Base-by-base conservation (phyloP, 2,888 invertebrate species). In the Leuctra nigra region DNA sequence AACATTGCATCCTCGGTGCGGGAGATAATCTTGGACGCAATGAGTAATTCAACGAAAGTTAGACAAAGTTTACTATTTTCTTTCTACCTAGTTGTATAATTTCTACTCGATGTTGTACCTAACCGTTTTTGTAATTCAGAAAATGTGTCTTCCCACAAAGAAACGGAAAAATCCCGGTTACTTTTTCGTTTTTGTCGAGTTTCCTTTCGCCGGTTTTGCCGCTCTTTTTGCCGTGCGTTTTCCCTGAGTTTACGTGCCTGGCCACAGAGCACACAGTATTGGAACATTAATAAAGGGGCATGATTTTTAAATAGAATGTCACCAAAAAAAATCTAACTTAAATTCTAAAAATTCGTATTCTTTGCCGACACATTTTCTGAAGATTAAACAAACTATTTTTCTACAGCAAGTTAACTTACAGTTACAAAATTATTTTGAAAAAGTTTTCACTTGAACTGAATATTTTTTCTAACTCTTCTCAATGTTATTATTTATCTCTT, bases 101-200 rank as follows among this genome's bases (percentile, higher is more conserved):
- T n/a, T n/a, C n/a, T n/a, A n/a, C n/a, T 29, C 29, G 11, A 29
- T 29, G 29, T 29, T 29, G 29, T 7, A 7, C 6, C 7, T 29
- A 29, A 29, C 29, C 11, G 25, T 18, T 44, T 14, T 38, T 53
- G 48, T 55, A 63, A 74, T 81, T 86, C 87, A 86, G 87, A 87
- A 87, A 87, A 87, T 87, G 86, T 87, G 87, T 82, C 82, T 82
- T 81, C 80, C 80, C 78, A 84, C 84, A 82, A 79, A 76, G 76
- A 78, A n/a, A 72, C 76, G 76, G 75, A 71, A 68, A 29, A 11
- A 11, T 29, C 29, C 29, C 6, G 11, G 11, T 7, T 29, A 29
- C 6, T 7, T n/a, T n/a, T 41, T 41, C 20, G 18, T 23, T 18
- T 46, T 20, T 20, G 22, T 44, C 23, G 24, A 22, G 39, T 29